Conservation (phyloP, 2,113 vertebrate genomes). For the Megaceryle torquata region DNA sequence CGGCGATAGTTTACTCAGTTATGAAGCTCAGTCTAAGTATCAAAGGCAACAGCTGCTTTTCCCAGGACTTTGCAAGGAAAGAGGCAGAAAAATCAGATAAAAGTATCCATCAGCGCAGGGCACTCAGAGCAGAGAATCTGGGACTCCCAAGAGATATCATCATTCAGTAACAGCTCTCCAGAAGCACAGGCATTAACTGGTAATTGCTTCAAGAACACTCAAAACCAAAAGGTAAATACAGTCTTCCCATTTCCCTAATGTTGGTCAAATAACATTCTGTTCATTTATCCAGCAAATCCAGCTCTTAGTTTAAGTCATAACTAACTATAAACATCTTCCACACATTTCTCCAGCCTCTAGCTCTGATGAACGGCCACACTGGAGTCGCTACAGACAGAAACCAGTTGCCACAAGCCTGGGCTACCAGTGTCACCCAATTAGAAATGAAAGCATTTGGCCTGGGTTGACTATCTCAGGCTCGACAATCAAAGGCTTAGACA, state of each 20-base stretch:
- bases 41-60: neutral
- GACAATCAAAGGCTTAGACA: neutral
- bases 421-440: neutral
- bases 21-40: neutral
- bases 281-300: neutral
- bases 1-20: neutral
- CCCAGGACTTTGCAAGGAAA: neutral
- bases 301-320: neutral
- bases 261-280: neutral
- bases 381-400: neutral
- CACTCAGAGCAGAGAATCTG: neutral
- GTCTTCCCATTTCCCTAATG: neutral
- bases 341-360: neutral
- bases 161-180: neutral
- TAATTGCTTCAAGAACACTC: constrained; percentile 7
- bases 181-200: neutral
- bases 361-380: neutral
- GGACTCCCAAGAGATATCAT: neutral
- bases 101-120: neutral
- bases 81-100: neutral
- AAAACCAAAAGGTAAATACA: neutral
- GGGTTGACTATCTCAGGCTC: neutral
- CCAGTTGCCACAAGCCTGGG: accelerated
- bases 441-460: too few relatives aligned
- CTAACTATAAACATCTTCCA: neutral